A percentile compares a stretch with the other conserved stretches of the same genome.
These are phyloP conservation scores for Oceanodroma leucorhoa DNA, from an alignment of 2,797 vertebrate species.

Conservation along the genomic window DNA sequence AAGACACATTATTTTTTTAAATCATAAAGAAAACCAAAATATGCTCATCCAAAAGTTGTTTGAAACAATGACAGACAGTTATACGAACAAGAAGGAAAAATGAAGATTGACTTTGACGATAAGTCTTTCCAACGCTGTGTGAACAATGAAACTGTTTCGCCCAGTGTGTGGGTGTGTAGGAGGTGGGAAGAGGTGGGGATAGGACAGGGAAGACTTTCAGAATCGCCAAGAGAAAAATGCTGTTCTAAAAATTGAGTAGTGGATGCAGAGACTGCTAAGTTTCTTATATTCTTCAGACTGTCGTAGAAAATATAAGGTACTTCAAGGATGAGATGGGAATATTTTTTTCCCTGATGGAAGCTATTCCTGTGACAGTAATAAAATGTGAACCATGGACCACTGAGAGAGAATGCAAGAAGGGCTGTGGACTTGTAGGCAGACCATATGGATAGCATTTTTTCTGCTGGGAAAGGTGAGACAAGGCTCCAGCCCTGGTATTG, in stretches of 20 bases:
- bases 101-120: not conserved
- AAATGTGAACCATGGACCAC: not conserved
- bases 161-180: not conserved
- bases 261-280: not conserved
- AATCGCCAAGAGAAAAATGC: not conserved
- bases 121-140: not conserved
- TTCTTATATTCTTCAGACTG: not conserved
- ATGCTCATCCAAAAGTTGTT: not conserved
- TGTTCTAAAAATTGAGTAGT: not conserved
- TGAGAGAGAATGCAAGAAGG: not conserved
- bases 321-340: not conserved
- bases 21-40: not conserved
- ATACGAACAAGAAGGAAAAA: not conserved
- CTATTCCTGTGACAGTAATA: not conserved
- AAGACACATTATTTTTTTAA: not conserved
- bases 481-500: not conserved
- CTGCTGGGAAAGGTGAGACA: not conserved
- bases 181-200: not conserved
- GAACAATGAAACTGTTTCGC: conserved; percentile 3
- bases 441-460: not conserved
- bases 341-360: not conserved
- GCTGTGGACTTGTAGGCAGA: not conserved
- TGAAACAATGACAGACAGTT: not conserved
- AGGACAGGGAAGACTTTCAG: not conserved
- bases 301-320: not conserved